Evolutionary conservation across 2,888 invertebrate genomes (phyloP), one percentile per base, ranked within the genome.

Genomic region (Listrodromus nycthemerus): DNA sequence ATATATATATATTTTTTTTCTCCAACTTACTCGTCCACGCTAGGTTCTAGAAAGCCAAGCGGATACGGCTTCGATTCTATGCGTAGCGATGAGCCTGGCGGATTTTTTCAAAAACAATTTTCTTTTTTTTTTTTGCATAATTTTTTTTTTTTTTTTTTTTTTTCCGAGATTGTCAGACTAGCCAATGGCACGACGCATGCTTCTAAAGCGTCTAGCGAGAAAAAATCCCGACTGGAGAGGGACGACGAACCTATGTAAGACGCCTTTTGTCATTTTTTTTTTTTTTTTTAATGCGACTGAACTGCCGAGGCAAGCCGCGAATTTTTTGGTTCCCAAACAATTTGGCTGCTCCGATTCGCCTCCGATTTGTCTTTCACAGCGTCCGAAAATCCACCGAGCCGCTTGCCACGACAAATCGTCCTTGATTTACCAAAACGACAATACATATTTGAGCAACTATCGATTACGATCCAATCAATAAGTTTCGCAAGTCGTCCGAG

Each of bases 1-100:
- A 0, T 33, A 52, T 33, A 70, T n/a, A 30, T 30, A 30, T 52
- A n/a, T 55, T 24, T 58, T 1, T 16, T 58, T 21, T 58, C n/a
- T 27, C 19, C 30, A 37, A 52, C 10, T 30, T 30, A 45, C 65
- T 75, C 75, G 78, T 79, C 75, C 81, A 79, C 81, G 66, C 75
- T 65, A 66, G 70, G 74, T 52, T 84, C 84, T 84, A 84, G 77
- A 78, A 84, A 84, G 84, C 84, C 75, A 84, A 84, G 84, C 84
- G 61, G 66, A 81, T 66, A 79, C 84, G 81, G 81, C 74, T 75
- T 84, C 84, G 78, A 79, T 78, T 84, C 84, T 84, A 84, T 79
- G 78, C 84, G 78, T 69, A 81, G 78, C 81, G 81, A 81, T 79
- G 84, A 81, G 81, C 81, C 81, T 63, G 84, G 78, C 78, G n/a